phyloP scores from a whole-genome alignment of 2,888 invertebrate species.

The Hirtodrosophila trivittata region DNA sequence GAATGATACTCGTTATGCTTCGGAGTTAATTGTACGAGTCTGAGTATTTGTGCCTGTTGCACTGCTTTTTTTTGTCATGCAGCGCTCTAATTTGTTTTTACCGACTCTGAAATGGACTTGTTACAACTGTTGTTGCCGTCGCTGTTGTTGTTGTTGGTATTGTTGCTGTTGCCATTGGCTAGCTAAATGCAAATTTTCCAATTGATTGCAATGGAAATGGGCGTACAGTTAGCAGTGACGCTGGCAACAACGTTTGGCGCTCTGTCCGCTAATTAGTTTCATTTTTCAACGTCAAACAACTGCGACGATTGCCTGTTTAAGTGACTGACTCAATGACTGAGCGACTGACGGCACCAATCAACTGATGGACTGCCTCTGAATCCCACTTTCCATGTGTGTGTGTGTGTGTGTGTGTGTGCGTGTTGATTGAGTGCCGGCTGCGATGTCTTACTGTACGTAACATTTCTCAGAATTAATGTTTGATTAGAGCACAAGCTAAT shows the following conservation, averaged over 20 bases:
- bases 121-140: conserved; percentile 49
- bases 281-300: conserved; percentile 61
- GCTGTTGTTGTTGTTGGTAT: conserved; percentile 12
- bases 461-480: conserved; percentile 46
- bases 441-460: conserved; percentile 1
- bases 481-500: conserved; percentile 52
- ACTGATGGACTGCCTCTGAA: conserved; percentile 9
- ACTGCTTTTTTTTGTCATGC: conserved; percentile 57
- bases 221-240: conserved; percentile 24
- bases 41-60: conserved; percentile 33
- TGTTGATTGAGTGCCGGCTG: conserved; percentile 26
- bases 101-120: conserved; percentile 60
- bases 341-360: conserved; percentile 46
- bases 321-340: conserved; percentile 45
- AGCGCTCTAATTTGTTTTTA: conserved; percentile 66
- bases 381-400: conserved; percentile 4
- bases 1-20: conserved; percentile 7
- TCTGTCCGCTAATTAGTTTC: conserved; percentile 72
- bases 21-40: not conserved
- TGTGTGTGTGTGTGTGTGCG: conserved; percentile 5
- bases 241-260: conserved; percentile 9
- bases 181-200: conserved; percentile 78
- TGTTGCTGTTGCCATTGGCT: conserved; percentile 42
- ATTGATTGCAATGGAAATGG: conserved; percentile 75
- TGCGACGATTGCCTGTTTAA: conserved; percentile 58